Conservation (phyloP, 2,888 invertebrate species). For the Torymus texanus region DNA sequence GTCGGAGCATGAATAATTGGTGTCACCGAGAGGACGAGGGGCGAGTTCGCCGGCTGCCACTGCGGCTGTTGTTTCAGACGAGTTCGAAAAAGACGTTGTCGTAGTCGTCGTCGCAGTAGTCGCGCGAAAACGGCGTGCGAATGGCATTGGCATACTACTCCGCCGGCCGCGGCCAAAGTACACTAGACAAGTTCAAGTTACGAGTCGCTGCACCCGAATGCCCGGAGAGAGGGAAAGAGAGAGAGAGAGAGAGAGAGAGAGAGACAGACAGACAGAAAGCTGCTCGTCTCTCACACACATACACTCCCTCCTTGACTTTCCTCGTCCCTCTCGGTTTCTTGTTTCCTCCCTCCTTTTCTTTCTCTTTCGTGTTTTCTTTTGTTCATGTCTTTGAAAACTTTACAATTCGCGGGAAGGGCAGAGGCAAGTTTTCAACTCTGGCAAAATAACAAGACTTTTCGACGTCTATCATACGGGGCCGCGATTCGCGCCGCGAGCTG, state of each 20-base stretch:
- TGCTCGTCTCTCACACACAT: neutral
- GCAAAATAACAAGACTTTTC: constrained; percentile 46
- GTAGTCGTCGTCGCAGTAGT: neutral
- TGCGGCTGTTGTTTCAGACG: constrained; percentile 44
- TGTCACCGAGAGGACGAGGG: constrained; percentile 2
- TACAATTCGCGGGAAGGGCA: constrained; percentile 11
- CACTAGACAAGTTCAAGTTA: constrained; percentile 56
- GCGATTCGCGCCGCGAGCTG: neutral
- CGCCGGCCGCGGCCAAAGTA: constrained; percentile 47
- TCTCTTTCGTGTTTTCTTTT: constrained; percentile 3
- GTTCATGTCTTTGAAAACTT: constrained; percentile 33
- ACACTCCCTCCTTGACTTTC: neutral
- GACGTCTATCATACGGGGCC: constrained; percentile 43
- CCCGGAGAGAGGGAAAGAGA: neutral
- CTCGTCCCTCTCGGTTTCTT: neutral
- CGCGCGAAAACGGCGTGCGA: constrained; percentile 43
- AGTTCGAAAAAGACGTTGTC: constrained; percentile 27
- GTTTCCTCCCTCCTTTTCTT: neutral
- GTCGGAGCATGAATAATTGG: constrained; percentile 46
- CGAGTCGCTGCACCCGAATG: constrained; percentile 49
- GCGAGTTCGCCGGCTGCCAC: constrained; percentile 15
- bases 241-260: neutral
- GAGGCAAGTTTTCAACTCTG: constrained; percentile 30
- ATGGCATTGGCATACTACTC: constrained; percentile 52
- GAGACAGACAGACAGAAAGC: no score